Percentiles rank a stretch among this genome's conserved stretches.
Conservation (phyloP, 2,113 vertebrate genomes). For the Ginglymostoma cirratum region DNA sequence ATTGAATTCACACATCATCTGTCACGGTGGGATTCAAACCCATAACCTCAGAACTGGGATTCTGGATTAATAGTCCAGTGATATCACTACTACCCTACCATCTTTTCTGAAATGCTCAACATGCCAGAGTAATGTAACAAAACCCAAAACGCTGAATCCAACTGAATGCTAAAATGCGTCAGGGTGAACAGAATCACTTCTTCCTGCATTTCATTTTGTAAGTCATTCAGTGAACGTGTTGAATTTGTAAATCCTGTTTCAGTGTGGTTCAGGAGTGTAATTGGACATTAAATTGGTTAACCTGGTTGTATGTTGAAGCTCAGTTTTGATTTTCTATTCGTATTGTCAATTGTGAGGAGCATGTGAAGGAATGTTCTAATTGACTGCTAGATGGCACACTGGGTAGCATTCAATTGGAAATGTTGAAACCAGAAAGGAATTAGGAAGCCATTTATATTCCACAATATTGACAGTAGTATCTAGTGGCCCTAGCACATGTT, state of each 20-base stretch:
- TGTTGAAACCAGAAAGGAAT: not conserved
- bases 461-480: not conserved
- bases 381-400: not conserved
- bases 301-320: not conserved
- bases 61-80: no score
- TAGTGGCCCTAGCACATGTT: not conserved
- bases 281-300: not conserved
- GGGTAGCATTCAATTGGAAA: not conserved
- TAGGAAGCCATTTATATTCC: not conserved
- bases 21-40: no score
- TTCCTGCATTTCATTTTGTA: not conserved
- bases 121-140: not conserved
- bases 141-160: not conserved
- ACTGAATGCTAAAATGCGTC: not conserved
- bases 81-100: no score
- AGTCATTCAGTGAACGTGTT: not conserved
- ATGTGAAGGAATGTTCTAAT: not conserved
- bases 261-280: not conserved
- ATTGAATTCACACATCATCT: no score
- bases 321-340: not conserved
- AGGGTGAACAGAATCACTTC: not conserved
- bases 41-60: no score
- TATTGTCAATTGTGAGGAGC: not conserved
- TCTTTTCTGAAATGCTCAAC: no score
- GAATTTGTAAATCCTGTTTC: not conserved